These are phyloP conservation scores for Sinhomidia bicolor DNA, from an alignment of 2,888 invertebrate species.

Conservation along the genomic window DNA sequence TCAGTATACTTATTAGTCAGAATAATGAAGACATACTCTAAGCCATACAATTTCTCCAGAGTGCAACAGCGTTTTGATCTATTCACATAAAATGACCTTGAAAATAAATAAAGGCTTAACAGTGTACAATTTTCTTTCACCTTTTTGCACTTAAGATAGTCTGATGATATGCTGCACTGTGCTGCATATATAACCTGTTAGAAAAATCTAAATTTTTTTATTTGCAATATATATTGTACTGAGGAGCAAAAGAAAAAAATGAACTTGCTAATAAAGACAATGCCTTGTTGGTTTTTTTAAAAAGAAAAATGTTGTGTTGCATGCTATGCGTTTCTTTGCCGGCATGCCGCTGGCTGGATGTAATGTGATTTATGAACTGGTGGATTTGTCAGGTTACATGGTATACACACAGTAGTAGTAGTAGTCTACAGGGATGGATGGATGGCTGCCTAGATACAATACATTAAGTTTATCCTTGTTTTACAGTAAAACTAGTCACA, in stretches of 20 bases:
- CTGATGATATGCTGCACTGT: neutral
- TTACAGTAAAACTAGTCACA: conserved; percentile 33
- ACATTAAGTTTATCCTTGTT: conserved; percentile 33
- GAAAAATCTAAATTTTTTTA: neutral
- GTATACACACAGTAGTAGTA: neutral
- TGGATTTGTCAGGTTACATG: conserved; percentile 47
- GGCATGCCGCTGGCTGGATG: conserved; percentile 10
- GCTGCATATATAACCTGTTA: too few relatives aligned
- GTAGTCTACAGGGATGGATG: neutral
- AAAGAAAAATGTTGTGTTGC: neutral
- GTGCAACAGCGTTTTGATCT: neutral
- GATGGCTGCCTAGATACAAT: conserved; percentile 30
- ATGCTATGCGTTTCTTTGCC: neutral
- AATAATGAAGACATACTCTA: too few relatives aligned
- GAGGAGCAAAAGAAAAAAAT: neutral
- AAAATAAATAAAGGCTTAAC: neutral
- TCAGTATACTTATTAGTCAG: too few relatives aligned
- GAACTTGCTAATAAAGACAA: too few relatives aligned
- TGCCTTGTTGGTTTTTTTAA: too few relatives aligned
- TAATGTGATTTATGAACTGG: conserved; percentile 64
- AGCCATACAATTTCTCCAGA: neutral
- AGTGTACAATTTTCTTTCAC: neutral
- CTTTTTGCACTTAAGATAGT: neutral
- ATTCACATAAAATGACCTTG: conserved; percentile 21
- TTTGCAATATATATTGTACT: neutral